Evolutionary conservation across 2,888 invertebrate species (phyloP).

Genomic region (Apoda limacodes): DNA sequence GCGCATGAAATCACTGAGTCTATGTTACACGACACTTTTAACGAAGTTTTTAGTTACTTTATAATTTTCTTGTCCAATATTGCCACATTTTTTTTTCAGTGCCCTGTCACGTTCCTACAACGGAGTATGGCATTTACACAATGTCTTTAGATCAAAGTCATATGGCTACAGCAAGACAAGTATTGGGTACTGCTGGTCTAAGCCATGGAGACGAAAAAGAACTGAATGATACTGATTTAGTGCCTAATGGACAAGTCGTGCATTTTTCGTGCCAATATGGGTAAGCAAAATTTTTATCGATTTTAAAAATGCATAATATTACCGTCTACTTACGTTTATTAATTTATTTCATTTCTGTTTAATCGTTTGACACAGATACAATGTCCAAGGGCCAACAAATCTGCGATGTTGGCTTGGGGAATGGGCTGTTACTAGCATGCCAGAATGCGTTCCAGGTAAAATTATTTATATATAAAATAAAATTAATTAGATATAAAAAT

Average conservation of each 20-base stretch:
- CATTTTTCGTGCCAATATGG: constrained; percentile 83
- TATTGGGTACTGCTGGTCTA: constrained; percentile 25
- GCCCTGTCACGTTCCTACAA: constrained; percentile 77
- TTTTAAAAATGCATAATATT: no score
- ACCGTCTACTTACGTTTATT: no score
- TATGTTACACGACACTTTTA: no score
- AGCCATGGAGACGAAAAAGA: constrained; percentile 60
- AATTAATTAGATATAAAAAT: no score
- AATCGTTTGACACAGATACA: no score
- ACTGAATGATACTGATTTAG: constrained; percentile 69
- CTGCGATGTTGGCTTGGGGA: constrained; percentile 84
- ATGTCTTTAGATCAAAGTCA: constrained; percentile 52
- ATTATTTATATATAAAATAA: background rate
- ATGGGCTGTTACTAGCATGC: constrained; percentile 81
- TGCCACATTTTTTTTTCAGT: constrained; percentile 43
- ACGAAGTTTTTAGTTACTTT: no score
- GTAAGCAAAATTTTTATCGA: constrained; percentile 37
- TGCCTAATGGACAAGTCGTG: constrained; percentile 78
- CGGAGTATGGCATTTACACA: constrained; percentile 76
- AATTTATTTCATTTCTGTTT: no score
- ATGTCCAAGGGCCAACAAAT: constrained; percentile 77
- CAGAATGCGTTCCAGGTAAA: constrained; percentile 81
- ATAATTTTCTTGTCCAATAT: constrained; percentile 1
- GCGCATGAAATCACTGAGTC: no score
- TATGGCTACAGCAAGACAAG: constrained; percentile 31